phyloP scores from a whole-genome alignment of 2,888 invertebrate genomes.

The Clivina fossor region DNA sequence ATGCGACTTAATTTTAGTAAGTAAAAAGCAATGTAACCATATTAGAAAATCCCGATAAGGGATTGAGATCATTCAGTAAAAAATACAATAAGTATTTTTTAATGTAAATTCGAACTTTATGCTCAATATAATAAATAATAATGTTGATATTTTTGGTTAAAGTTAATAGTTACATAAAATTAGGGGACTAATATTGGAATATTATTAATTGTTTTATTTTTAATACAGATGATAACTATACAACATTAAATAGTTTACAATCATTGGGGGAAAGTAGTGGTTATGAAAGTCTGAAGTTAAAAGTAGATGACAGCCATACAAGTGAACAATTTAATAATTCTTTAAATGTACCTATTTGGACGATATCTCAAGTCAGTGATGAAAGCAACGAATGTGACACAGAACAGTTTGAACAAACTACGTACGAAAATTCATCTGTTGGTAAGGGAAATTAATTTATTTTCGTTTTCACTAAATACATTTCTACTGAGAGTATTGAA shows the following conservation, averaged over 20 bases:
- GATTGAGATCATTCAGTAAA: too few relatives aligned
- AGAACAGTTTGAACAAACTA: constrained; percentile 55
- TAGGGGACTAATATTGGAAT: neutral
- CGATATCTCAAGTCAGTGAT: constrained; percentile 49
- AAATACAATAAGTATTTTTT: too few relatives aligned
- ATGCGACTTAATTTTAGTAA: too few relatives aligned
- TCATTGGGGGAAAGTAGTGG: constrained; percentile 78
- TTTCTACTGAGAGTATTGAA: too few relatives aligned
- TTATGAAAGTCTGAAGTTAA: constrained; percentile 71
- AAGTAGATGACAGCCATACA: constrained; percentile 58
- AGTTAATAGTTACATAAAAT: too few relatives aligned
- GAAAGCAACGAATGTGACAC: constrained; percentile 49
- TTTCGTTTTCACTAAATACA: too few relatives aligned
- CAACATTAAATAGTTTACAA: constrained; percentile 61
- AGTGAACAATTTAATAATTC: constrained; percentile 40
- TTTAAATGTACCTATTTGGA: constrained; percentile 45
- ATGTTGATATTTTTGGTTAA: too few relatives aligned
- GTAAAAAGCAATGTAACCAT: too few relatives aligned
- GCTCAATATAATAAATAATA: too few relatives aligned
- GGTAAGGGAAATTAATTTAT: constrained; percentile 47
- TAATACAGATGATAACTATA: constrained; percentile 46
- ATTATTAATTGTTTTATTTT: constrained; percentile 27
- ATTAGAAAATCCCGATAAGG: too few relatives aligned
- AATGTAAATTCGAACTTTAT: too few relatives aligned
- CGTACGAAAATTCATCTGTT: constrained; percentile 50